Conservation (phyloP, 1,140 invertebrate genomes). For the Lamellibrachia luymesi region DNA sequence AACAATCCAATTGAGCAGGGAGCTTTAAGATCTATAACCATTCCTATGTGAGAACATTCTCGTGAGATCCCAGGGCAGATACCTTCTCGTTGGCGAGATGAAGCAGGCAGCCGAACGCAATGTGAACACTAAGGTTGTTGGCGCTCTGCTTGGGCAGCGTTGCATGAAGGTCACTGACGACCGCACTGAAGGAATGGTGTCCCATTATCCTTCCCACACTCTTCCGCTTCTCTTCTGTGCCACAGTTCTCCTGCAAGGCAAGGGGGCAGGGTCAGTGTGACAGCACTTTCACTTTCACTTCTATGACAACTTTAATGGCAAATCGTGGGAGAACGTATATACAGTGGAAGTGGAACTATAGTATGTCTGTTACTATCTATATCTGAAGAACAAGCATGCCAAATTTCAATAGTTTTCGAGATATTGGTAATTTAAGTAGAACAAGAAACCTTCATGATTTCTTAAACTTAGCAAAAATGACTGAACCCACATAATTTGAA, state of each 20-base stretch:
- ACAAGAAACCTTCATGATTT: too few species aligned
- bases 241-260: background rate
- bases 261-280: background rate
- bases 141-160: constrained; percentile 64
- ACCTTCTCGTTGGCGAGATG: constrained; percentile 79
- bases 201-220: background rate
- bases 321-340: too few species aligned
- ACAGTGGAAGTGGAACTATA: too few species aligned
- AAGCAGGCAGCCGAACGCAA: constrained; percentile 74
- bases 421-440: too few species aligned
- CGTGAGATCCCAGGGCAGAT: background rate
- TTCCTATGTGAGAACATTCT: too few species aligned
- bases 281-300: background rate
- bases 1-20: too few species aligned
- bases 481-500: too few species aligned
- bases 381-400: too few species aligned
- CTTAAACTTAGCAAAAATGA: too few species aligned
- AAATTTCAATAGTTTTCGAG: too few species aligned
- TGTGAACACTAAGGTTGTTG: constrained; percentile 71
- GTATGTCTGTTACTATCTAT: too few species aligned
- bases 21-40: too few species aligned
- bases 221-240: background rate
- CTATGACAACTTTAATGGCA: background rate
- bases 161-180: constrained; percentile 65
- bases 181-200: constrained; percentile 54